A percentile compares a stretch with the other conserved stretches of the same genome.
phyloP scores from a whole-genome alignment of 2,888 invertebrate species.

The Drosophila austrosaltans region DNA sequence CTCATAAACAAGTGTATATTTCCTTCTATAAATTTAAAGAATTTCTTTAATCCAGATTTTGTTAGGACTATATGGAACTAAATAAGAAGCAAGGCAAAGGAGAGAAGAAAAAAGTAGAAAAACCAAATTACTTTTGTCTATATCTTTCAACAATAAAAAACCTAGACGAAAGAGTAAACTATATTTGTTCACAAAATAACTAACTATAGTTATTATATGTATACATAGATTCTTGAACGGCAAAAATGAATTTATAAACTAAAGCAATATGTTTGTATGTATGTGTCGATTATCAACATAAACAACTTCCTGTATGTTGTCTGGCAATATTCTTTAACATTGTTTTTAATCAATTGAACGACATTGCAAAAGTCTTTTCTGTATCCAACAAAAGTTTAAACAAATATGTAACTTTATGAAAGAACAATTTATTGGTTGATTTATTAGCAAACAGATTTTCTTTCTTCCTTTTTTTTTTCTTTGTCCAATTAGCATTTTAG shows the following conservation, averaged over 20 bases:
- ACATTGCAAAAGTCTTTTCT: background rate
- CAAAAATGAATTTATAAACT: background rate
- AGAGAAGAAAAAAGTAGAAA: too few relatives aligned
- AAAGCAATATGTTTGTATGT: background rate
- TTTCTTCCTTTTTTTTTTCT: background rate
- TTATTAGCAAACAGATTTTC: conserved; percentile 5
- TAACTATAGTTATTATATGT: too few relatives aligned
- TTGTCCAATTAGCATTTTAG: conserved; percentile 1
- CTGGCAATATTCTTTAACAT: background rate
- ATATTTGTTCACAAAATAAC: too few relatives aligned
- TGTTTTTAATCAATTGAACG: background rate
- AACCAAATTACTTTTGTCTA: too few relatives aligned
- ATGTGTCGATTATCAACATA: background rate
- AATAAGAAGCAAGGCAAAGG: too few relatives aligned
- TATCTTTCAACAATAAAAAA: too few relatives aligned
- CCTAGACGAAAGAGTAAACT: too few relatives aligned
- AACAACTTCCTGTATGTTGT: background rate
- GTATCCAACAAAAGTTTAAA: background rate
- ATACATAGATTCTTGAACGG: background rate
- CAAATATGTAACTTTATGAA: background rate
- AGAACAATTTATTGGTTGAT: background rate
- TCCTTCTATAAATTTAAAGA: too few relatives aligned
- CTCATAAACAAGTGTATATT: background rate
- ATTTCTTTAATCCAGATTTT: too few relatives aligned
- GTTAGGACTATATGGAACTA: too few relatives aligned